Percentiles rank a stretch among this genome's conserved stretches.
Evolutionary conservation across 2,888 invertebrate genomes (phyloP).

Genomic region (Lordiphosa andalusiaca): DNA sequence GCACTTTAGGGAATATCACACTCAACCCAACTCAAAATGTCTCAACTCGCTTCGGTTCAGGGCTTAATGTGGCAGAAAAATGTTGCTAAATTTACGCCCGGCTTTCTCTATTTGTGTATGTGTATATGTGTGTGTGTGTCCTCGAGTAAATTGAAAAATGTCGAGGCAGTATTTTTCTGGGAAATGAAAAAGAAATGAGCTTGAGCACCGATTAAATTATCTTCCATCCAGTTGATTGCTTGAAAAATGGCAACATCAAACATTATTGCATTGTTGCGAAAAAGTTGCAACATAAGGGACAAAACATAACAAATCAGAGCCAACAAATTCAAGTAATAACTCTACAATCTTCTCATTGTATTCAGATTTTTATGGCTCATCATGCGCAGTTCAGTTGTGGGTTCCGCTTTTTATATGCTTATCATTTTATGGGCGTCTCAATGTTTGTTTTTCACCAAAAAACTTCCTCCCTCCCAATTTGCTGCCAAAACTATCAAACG

Average conservation of each 20-base stretch:
- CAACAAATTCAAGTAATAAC: constrained; percentile 61
- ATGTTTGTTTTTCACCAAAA: constrained; percentile 10
- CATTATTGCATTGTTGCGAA: constrained; percentile 62
- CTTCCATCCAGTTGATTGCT: constrained; percentile 16
- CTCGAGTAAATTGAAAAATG: constrained; percentile 70
- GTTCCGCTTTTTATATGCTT: constrained; percentile 13
- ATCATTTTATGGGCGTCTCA: constrained; percentile 9
- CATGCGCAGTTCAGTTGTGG: constrained; percentile 46
- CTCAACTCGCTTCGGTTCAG: constrained; percentile 12
- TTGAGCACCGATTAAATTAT: constrained; percentile 27
- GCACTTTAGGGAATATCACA: constrained; percentile 68
- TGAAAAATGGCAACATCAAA: constrained; percentile 56
- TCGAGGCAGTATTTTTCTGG: constrained; percentile 45
- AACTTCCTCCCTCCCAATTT: constrained; percentile 23
- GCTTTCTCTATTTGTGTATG: constrained; percentile 10
- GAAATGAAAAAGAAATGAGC: constrained; percentile 60
- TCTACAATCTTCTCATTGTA: constrained; percentile 60
- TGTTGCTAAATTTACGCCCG: constrained; percentile 67
- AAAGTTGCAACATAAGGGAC: constrained; percentile 37
- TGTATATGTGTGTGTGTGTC: constrained; percentile 16
- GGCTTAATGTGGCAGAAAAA: constrained; percentile 75
- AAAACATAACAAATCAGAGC: constrained; percentile 59
- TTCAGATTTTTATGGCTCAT: constrained; percentile 68
- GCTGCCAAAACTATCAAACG: constrained; percentile 67
- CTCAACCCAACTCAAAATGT: constrained; percentile 31